Percentiles rank a stretch among this genome's conserved stretches.
Evolutionary conservation across 2,797 vertebrate genomes (phyloP).

Genomic region (Clarias laeviceps): DNA sequence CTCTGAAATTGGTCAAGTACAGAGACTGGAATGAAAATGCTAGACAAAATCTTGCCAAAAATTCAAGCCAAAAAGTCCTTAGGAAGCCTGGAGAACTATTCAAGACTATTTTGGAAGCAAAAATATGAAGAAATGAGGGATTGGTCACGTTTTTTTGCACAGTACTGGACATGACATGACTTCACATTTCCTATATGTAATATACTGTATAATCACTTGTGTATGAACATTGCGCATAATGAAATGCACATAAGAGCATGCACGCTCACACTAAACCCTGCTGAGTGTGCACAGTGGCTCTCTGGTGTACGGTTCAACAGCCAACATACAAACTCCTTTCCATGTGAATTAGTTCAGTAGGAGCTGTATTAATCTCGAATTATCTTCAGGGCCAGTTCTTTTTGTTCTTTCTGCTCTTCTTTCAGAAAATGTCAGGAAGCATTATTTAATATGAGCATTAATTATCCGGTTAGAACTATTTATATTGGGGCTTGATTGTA

Average conservation of each 20-base stretch:
- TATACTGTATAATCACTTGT: not conserved
- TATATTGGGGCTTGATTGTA: conserved; percentile 46
- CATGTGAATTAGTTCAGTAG: conserved; percentile 40
- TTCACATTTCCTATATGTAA: not conserved
- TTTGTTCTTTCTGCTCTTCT: conserved; percentile 46
- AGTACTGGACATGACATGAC: not conserved
- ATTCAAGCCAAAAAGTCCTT: too few species aligned
- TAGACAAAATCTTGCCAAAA: too few species aligned
- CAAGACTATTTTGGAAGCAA: too few species aligned
- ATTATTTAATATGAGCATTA: conserved; percentile 58
- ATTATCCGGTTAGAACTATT: conserved; percentile 55
- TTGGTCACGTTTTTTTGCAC: too few species aligned
- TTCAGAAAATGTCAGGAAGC: conserved; percentile 45
- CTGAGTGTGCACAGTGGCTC: not conserved
- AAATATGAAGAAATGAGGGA: too few species aligned
- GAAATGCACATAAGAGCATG: not conserved
- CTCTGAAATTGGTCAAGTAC: too few species aligned
- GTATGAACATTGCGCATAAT: not conserved
- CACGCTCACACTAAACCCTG: not conserved
- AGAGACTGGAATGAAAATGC: too few species aligned
- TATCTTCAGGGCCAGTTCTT: conserved; percentile 42
- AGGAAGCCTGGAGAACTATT: too few species aligned
- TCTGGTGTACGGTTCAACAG: not conserved
- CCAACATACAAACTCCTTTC: conserved; percentile 26
- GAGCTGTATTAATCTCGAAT: conserved; percentile 48